Evolutionary conservation across 2,797 vertebrate species (phyloP), one percentile per base, ranked within the genome.

Genomic region (Allobates femoralis): DNA sequence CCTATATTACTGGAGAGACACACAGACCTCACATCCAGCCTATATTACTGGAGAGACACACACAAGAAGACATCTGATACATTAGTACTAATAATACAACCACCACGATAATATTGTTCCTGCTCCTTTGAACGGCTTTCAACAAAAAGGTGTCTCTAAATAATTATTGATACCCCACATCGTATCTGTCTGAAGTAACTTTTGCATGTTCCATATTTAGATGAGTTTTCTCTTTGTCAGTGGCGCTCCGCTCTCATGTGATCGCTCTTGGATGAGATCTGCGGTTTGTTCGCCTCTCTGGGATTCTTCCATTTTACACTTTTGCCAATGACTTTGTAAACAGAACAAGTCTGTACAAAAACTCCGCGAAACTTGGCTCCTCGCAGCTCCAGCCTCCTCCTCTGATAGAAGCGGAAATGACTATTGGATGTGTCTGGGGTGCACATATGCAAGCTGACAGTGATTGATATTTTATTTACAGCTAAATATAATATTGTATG

Each of bases 391-490:
- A 53, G 26, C 18, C 67, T n/a, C 50, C 50, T 64, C 56, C n/a
- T 62, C 51, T 30, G 46, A 30, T 69, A n/a, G 53, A 77, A 75
- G 32, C 75, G 77, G 58, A 76, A 85, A 81, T 80, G 62, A 67
- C 55, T 69, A 58, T 77, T 85, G 78, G 58, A 76, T 50, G 67
- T 67, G 50, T 32, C 30, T 21, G 26, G 64, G 21, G 53, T 79
- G 66, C 69, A 75, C 77, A 85, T 88, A 88, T 85, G 83, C 60
- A 60, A 84, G 67, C n/a, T 81, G 86, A 88, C 86, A 84, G 77
- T 85, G 86, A 88, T 81, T 88, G 82, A 81, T 88, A 84, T 85
- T 88, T 85, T 85, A 76, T 80, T 85, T 85, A 84, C 30, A 74
- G 77, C 76, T 84, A 79, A 87, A 84, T 87, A 46, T 87, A 80